phyloP scores from a whole-genome alignment of 2,888 invertebrate genomes.

The Willowsia nigromaculata region DNA sequence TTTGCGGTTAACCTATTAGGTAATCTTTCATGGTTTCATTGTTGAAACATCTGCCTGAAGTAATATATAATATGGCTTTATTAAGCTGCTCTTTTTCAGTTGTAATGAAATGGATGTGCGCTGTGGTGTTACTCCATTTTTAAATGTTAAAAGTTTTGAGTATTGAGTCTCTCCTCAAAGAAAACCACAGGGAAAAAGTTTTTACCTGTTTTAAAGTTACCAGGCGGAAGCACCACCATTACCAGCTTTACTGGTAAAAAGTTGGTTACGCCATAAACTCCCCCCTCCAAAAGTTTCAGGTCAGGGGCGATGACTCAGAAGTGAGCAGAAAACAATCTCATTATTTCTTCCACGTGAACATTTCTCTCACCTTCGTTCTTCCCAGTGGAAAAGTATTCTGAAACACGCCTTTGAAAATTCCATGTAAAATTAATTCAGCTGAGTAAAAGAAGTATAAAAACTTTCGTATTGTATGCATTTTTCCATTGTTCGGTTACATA shows the following conservation, averaged over 20 bases:
- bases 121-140: background rate
- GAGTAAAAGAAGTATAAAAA: background rate
- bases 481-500: background rate
- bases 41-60: no score
- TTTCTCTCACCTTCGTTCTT: background rate
- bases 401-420: background rate
- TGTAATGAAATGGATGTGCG: background rate
- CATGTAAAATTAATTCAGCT: background rate
- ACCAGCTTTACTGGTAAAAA: background rate
- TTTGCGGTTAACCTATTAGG: no score
- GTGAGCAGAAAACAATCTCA: background rate
- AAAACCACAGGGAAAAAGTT: slow-evolving; percentile 3
- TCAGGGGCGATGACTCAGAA: background rate
- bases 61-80: no score
- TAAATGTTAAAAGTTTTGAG: background rate
- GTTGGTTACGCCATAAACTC: background rate
- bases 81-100: background rate
- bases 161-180: background rate
- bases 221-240: background rate
- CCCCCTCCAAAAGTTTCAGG: background rate
- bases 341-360: background rate
- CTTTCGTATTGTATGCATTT: no score
- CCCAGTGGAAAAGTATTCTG: background rate
- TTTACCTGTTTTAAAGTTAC: background rate
- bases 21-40: no score